Percentiles rank a stretch among this genome's conserved stretches.
phyloP scores from a whole-genome alignment of 2,113 vertebrate genomes.

The Xenopus borealis region DNA sequence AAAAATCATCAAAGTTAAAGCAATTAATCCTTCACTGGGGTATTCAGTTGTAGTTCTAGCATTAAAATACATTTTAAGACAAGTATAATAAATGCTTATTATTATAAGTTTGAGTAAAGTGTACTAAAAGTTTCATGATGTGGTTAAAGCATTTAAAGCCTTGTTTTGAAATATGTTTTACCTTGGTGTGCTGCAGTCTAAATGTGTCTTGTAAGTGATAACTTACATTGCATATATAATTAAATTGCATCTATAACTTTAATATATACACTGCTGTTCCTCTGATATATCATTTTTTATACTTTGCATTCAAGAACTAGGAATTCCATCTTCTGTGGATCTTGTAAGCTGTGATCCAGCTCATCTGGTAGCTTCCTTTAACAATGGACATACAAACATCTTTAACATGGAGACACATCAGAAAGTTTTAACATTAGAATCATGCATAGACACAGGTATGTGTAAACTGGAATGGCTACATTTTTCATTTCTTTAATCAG shows the following conservation, averaged over 20 bases:
- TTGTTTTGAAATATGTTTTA: too few relatives aligned
- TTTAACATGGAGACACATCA: conserved; percentile 96
- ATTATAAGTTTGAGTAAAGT: too few relatives aligned
- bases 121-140: too few relatives aligned
- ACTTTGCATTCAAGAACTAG: conserved; percentile 75
- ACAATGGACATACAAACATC: conserved; percentile 84
- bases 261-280: neutral
- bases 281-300: conserved; percentile 11
- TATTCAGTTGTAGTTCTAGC: too few relatives aligned
- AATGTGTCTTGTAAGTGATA: too few relatives aligned
- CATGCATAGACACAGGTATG: conserved; percentile 77
- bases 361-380: conserved; percentile 93
- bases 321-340: conserved; percentile 92
- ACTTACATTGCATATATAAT: neutral
- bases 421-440: conserved; percentile 86
- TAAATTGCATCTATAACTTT: neutral
- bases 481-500: too few relatives aligned
- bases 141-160: too few relatives aligned
- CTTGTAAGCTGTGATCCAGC: conserved; percentile 94
- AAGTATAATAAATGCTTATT: too few relatives aligned
- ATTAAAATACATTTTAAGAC: too few relatives aligned
- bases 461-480: conserved; percentile 32
- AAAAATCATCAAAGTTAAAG: too few relatives aligned
- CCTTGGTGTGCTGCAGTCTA: too few relatives aligned
- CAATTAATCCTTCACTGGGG: too few relatives aligned